Evolutionary conservation across 2,113 vertebrate species (phyloP).

Genomic region (Cromileptes altivelis): DNA sequence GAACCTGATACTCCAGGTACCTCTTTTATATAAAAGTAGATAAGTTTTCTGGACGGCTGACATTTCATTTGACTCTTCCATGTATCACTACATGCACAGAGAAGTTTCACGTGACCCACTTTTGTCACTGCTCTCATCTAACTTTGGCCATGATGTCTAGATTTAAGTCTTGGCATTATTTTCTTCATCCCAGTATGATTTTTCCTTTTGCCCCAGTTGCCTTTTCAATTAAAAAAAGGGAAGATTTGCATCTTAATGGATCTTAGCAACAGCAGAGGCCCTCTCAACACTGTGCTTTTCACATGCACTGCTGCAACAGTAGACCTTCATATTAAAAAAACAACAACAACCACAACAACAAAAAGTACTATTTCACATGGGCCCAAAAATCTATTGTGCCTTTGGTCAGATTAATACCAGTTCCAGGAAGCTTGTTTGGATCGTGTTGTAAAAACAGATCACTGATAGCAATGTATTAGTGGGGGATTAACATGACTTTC

Average conservation of each 20-base stretch:
- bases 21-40: background rate
- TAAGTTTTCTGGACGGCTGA: background rate
- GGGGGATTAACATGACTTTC: conserved; percentile 76
- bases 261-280: conserved; percentile 69
- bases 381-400: conserved; percentile 3
- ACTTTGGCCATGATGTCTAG: conserved; percentile 26
- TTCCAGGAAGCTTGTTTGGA: conserved; percentile 62
- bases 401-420: conserved; percentile 44
- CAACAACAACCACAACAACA: conserved; percentile 23
- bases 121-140: conserved; percentile 29
- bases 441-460: conserved; percentile 56
- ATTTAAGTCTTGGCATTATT: conserved; percentile 22
- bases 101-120: conserved; percentile 18
- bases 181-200: conserved; percentile 49
- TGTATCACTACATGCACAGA: background rate
- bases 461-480: conserved; percentile 69
- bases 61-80: conserved; percentile 13
- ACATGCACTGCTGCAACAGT: conserved; percentile 17
- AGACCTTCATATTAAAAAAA: background rate
- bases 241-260: conserved; percentile 75
- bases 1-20: background rate
- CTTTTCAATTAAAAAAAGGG: conserved; percentile 35
- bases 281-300: conserved; percentile 46
- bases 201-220: conserved; percentile 27
- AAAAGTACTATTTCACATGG: conserved; percentile 40